A percentile compares a stretch with the other conserved stretches of the same genome.
Evolutionary conservation across 2,888 invertebrate genomes (phyloP).

Genomic region (Hypena proboscidalis): DNA sequence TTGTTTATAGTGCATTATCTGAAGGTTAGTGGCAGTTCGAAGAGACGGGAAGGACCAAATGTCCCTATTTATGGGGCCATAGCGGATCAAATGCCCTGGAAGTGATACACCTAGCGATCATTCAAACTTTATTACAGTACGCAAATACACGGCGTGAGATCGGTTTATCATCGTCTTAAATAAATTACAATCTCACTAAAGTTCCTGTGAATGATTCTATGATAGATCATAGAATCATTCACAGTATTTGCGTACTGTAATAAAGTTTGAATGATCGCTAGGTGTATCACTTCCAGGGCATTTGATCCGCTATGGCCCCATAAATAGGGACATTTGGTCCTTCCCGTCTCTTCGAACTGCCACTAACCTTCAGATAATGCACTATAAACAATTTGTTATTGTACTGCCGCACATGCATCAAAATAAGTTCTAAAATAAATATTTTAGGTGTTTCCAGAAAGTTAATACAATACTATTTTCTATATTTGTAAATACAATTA

Average conservation of each 20-base stretch:
- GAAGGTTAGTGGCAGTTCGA: slow-evolving; percentile 48
- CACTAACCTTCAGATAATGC: slow-evolving; percentile 50
- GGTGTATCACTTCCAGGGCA: slow-evolving; percentile 71
- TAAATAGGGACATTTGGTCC: slow-evolving; percentile 56
- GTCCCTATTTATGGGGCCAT: slow-evolving; percentile 63
- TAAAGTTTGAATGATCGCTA: slow-evolving; percentile 63
- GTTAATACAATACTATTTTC: no score
- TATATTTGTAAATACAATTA: no score
- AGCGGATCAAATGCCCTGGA: slow-evolving; percentile 71
- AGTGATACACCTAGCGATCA: slow-evolving; percentile 66
- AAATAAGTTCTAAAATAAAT: slow-evolving; percentile 37
- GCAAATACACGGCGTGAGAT: slow-evolving; percentile 1
- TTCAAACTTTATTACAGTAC: slow-evolving; percentile 58
- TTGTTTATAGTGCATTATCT: slow-evolving; percentile 53
- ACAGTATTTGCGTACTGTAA: slow-evolving; percentile 36
- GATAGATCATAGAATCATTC: no score
- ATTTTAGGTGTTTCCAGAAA: no score
- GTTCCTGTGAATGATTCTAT: no score
- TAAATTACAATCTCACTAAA: no score
- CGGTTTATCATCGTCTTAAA: neutral
- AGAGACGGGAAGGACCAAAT: slow-evolving; percentile 42
- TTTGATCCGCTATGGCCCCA: slow-evolving; percentile 67
- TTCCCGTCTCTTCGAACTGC: slow-evolving; percentile 45
- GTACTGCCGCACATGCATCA: slow-evolving; percentile 25
- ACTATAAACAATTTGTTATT: slow-evolving; percentile 51